A percentile compares a stretch with the other conserved stretches of the same genome.
Evolutionary conservation across 37 sponge, comb jelly and placozoan species (phyloP).

Genomic region (Geodia barretti): DNA sequence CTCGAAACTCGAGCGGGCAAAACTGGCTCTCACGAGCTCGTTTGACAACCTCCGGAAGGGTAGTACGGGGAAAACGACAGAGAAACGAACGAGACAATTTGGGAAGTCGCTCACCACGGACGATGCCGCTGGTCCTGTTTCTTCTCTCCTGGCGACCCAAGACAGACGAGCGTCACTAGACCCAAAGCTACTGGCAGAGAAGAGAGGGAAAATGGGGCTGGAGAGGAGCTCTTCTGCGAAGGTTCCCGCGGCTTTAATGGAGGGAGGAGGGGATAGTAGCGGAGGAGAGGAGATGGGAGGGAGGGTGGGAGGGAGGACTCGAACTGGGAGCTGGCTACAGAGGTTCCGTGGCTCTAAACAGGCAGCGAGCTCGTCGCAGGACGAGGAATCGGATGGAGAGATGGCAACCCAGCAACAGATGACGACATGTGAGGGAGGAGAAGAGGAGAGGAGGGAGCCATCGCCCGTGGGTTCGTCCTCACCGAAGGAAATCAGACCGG

Average conservation of each 20-base stretch:
- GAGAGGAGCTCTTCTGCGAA: neutral
- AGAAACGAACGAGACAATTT: neutral
- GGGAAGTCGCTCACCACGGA: neutral
- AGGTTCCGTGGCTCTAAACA: neutral
- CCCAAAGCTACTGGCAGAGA: neutral
- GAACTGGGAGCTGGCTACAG: neutral
- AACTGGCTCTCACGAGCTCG: constrained; percentile 41
- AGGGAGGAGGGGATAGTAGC: neutral
- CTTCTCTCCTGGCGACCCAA: constrained; percentile 3
- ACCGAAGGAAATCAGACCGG: neutral
- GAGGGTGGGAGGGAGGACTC: neutral
- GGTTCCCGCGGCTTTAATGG: neutral
- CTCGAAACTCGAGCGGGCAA: constrained; percentile 38
- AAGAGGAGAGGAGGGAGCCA: neutral
- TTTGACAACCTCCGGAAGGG: constrained; percentile 44
- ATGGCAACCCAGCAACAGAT: neutral
- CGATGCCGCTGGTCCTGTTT: neutral
- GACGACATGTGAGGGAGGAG: too few species aligned
- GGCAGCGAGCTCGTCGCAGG: neutral
- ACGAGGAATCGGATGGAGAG: neutral
- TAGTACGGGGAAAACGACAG: constrained; percentile 5
- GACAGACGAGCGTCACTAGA: neutral
- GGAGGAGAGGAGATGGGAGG: neutral
- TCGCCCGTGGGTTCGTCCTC: neutral
- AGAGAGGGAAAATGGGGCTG: neutral